Evolutionary conservation across 2,113 vertebrate species (phyloP), one percentile per base, ranked within the genome.

Genomic region (Oophaga pumilio): DNA sequence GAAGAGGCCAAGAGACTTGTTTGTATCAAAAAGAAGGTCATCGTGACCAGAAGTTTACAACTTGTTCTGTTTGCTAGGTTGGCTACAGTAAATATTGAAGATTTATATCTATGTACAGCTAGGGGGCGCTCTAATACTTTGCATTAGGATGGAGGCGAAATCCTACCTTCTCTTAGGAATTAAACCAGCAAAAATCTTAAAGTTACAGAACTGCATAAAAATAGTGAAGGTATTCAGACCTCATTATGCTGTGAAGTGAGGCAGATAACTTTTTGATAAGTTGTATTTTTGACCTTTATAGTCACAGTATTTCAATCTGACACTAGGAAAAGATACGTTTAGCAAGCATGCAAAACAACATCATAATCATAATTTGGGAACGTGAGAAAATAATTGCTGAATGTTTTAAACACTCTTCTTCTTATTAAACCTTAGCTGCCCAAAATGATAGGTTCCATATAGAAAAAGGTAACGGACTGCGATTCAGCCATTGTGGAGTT

Each of bases 401-500:
- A n/a, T 26, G 12, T 68, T 24, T 12, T 26, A 26, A 13, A 10
- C 8, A 68, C 64, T 12, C 11, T 24, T 10, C 64, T 6, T 13
- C 33, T 2, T 5, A 68, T 4, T 2, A 11, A 68, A 13, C n/a
- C 10, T n/a, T 68, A 9, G 28, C 12, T 53, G 5, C 26, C 49
- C 14, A 6, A n/a, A 59, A 4, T 64, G 15, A 60, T 12, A 4
- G 62, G 18, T 3, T 22, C 2, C 79, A 14, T 10, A 50, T 43
- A 93, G 85, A 90, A 91, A 91, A 92, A 92, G 90, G 92, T 94
- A 94, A 93, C 93, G 94, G 91, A 93, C 93, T 93, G 91, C 33
- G 64, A 22, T 24, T 68, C 24, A 17, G 43, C 60, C 49, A 22
- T 93, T 50, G 82, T 91, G 94, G 93, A 93, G 91, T 84, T 94